Conservation (phyloP, 2,113 vertebrate species). For the Forbesichthys papilliferus region DNA sequence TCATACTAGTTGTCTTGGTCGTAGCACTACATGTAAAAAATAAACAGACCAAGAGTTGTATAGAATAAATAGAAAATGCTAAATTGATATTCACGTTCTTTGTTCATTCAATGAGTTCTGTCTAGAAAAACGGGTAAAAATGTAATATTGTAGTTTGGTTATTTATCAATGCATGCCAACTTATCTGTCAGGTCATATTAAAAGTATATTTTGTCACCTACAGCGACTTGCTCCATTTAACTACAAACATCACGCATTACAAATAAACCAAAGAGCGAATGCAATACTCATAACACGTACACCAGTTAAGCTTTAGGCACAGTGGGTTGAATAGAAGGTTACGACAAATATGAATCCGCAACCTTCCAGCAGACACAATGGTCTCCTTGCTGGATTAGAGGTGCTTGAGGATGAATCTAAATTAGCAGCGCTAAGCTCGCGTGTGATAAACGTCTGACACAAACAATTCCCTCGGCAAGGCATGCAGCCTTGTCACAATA, state of each 20-base stretch:
- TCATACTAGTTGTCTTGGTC: background rate
- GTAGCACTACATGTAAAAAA: background rate
- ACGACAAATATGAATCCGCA: conserved; percentile 17
- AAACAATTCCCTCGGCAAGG: background rate
- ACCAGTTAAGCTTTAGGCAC: conserved; percentile 26
- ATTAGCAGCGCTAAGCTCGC: background rate
- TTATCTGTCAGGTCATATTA: background rate
- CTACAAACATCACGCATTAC: too few relatives aligned
- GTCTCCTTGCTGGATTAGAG: background rate
- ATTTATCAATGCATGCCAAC: background rate
- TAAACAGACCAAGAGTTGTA: too few relatives aligned
- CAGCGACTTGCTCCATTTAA: too few relatives aligned
- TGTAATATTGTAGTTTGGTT: background rate
- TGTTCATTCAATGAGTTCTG: background rate
- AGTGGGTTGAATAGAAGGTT: conserved; percentile 30
- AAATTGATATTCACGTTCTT: background rate
- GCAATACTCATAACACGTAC: too few relatives aligned
- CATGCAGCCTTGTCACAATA: background rate
- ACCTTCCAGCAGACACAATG: conserved; percentile 17
- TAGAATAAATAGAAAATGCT: background rate
- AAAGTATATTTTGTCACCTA: too few relatives aligned
- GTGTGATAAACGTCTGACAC: background rate
- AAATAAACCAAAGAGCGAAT: too few relatives aligned
- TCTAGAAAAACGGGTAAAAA: too few relatives aligned
- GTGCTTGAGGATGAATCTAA: background rate